These are phyloP conservation scores for Burhinus oedicnemus DNA, from an alignment of 2,113 vertebrate genomes.

Conservation along the genomic window DNA sequence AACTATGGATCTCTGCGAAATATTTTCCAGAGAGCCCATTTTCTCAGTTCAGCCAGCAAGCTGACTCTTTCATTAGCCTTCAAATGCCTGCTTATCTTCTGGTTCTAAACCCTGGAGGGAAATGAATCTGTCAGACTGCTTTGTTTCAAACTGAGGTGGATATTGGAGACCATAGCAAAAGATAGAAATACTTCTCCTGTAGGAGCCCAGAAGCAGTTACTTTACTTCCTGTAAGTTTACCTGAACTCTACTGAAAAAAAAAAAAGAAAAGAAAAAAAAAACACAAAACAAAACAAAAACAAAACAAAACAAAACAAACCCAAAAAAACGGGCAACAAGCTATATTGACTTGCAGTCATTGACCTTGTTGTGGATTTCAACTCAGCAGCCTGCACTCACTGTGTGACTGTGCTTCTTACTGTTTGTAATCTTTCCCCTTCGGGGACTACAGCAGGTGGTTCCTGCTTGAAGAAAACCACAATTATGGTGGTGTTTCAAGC, in stretches of 20 bases:
- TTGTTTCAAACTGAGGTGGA: background rate
- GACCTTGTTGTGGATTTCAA: background rate
- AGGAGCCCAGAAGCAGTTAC: background rate
- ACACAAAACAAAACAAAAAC: too few relatives aligned
- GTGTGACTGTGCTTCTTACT: background rate
- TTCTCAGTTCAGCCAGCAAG: background rate
- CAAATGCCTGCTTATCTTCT: background rate
- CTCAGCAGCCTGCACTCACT: background rate
- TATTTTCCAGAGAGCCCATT: background rate
- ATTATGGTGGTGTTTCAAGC: background rate
- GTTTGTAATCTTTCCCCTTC: background rate
- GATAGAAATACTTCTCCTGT: background rate
- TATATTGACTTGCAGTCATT: background rate
- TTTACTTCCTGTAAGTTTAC: background rate
- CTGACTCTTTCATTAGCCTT: background rate
- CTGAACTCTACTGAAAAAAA: background rate
- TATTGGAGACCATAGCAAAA: background rate
- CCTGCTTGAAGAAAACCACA: background rate
- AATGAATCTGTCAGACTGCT: background rate
- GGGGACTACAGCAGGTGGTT: background rate
- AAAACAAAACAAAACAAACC: too few relatives aligned
- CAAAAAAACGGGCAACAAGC: background rate
- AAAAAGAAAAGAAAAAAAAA: too few relatives aligned
- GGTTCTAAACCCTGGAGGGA: background rate
- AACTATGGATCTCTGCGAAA: background rate